Evolutionary conservation across 2,113 vertebrate species (phyloP).

Genomic region (Etheostoma cragini): DNA sequence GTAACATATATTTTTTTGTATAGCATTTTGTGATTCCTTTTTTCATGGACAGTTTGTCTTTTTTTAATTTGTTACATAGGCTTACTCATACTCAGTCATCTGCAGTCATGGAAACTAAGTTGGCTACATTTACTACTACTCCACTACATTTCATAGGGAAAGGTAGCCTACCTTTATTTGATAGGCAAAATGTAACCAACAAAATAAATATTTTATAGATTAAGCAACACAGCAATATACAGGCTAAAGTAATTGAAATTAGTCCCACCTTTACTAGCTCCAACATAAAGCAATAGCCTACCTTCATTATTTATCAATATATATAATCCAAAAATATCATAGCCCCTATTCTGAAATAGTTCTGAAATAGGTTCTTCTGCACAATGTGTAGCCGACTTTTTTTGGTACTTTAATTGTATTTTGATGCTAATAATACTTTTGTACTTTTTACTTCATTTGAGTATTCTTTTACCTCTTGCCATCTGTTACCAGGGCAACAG

Average conservation of each 20-base stretch:
- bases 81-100: not conserved
- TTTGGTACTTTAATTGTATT: no score
- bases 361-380: no score
- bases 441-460: not conserved
- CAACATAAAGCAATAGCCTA: not conserved
- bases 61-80: not conserved
- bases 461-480: not conserved
- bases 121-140: not conserved
- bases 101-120: not conserved
- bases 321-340: not conserved
- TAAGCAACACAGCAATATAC: not conserved
- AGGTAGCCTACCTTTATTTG: not conserved
- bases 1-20: no score
- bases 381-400: no score
- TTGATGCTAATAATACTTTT: not conserved
- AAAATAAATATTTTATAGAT: no score
- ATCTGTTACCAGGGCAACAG: not conserved
- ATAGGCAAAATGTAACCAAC: not conserved
- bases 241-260: not conserved
- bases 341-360: no score
- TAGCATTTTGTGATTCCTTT: not conserved
- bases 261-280: no score
- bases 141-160: not conserved
- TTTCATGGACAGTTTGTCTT: not conserved
- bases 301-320: not conserved